Percentiles rank a stretch among this genome's conserved stretches.
These are phyloP conservation scores for Rhegmatorhina hoffmannsi DNA, from an alignment of 2,113 vertebrate genomes.

Conservation along the genomic window DNA sequence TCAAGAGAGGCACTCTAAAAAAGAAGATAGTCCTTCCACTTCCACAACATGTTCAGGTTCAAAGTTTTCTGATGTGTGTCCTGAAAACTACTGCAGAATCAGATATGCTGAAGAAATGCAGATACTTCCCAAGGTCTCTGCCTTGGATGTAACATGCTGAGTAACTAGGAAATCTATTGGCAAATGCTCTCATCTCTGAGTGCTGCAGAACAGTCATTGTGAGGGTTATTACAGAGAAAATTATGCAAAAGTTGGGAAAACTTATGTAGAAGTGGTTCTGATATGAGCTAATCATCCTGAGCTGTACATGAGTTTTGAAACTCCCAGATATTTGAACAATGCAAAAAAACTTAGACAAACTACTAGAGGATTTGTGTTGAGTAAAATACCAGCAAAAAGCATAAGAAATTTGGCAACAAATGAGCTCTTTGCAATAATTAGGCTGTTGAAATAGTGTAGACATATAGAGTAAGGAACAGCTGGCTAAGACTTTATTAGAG, in stretches of 20 bases:
- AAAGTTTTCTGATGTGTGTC: background rate
- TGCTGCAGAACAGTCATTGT: background rate
- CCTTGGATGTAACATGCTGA: fast-evolving
- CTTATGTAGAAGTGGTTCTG: background rate
- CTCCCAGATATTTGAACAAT: background rate
- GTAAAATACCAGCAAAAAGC: background rate
- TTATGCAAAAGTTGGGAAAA: background rate
- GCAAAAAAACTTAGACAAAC: background rate
- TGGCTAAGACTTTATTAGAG: background rate
- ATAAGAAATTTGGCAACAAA: background rate
- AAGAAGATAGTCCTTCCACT: background rate
- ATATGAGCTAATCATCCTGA: background rate
- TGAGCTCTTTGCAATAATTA: background rate
- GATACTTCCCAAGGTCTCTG: background rate
- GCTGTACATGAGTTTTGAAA: background rate
- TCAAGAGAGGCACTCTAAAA: background rate
- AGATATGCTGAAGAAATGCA: background rate
- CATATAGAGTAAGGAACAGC: background rate
- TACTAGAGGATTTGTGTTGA: background rate
- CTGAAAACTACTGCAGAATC: background rate
- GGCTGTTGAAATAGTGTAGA: background rate
- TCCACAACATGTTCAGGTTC: background rate
- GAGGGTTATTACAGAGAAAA: background rate
- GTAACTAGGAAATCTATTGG: background rate
- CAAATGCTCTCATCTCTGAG: background rate